Conservation (phyloP, 2,888 invertebrate species). For the Lasioglossum leucozonium region DNA sequence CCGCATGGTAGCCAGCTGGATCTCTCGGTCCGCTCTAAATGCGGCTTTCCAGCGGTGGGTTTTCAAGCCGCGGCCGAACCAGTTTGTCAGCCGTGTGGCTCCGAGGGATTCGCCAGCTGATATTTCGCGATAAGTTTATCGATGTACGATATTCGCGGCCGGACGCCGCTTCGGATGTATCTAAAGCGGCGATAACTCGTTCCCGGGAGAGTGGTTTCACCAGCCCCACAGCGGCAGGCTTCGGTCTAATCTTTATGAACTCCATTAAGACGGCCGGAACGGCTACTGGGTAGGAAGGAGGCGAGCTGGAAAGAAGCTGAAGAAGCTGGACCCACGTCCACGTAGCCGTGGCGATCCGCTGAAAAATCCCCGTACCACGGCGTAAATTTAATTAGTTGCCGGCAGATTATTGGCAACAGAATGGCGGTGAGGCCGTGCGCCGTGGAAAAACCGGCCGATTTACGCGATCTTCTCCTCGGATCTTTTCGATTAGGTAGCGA, state of each 20-base stretch:
- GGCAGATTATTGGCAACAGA: constrained; percentile 32
- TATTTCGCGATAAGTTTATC: constrained; percentile 71
- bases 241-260: constrained; percentile 78
- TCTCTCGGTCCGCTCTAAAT: constrained; percentile 44
- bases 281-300: constrained; percentile 65
- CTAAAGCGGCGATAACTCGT: constrained; percentile 71
- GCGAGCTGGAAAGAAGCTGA: constrained; percentile 22
- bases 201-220: constrained; percentile 70
- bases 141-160: constrained; percentile 68
- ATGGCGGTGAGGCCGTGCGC: background rate
- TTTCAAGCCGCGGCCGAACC: constrained; percentile 59
- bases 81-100: constrained; percentile 64
- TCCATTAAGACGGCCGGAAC: constrained; percentile 76
- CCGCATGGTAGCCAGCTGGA: constrained; percentile 8
- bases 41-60: constrained; percentile 51
- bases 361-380: background rate
- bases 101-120: constrained; percentile 65
- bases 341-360: background rate
- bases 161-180: constrained; percentile 65
- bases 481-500: background rate
- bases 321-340: background rate
- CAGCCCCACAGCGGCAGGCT: constrained; percentile 68
- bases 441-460: constrained; percentile 7
- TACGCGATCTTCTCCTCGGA: background rate
- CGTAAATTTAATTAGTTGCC: constrained; percentile 38